phyloP scores from a whole-genome alignment of 1,140 invertebrate genomes.

The Polypedilum vanderplanki region DNA sequence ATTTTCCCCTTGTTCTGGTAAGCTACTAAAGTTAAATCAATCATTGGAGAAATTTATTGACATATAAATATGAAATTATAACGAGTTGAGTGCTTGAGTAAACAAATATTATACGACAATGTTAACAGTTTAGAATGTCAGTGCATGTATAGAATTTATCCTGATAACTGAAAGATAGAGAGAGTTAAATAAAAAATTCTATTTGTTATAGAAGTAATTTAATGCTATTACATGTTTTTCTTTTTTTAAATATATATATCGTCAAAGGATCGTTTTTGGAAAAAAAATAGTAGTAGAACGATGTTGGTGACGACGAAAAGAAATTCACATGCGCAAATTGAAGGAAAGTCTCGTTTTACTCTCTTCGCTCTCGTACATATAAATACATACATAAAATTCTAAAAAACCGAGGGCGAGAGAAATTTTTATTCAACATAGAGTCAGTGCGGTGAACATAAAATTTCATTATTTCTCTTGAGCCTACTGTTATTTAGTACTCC shows the following conservation, averaged over 20 bases:
- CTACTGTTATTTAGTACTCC: neutral
- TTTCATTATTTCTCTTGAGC: neutral
- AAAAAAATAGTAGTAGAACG: neutral
- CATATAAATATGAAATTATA: too few species aligned
- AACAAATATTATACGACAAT: too few species aligned
- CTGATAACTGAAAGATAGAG: too few species aligned
- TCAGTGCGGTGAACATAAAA: constrained; percentile 11
- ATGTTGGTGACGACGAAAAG: neutral
- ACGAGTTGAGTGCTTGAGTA: too few species aligned
- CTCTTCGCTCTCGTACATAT: neutral
- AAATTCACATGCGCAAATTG: constrained; percentile 3
- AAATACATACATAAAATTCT: neutral
- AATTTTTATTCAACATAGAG: constrained; percentile 19
- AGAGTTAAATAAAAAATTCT: too few species aligned
- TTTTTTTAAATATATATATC: neutral
- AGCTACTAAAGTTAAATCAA: too few species aligned
- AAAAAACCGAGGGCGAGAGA: constrained; percentile 10
- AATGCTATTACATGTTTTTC: too few species aligned
- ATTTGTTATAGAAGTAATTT: too few species aligned
- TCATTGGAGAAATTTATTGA: too few species aligned
- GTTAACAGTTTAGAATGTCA: too few species aligned
- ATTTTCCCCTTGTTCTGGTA: too few species aligned
- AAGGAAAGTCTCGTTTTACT: constrained; percentile 8
- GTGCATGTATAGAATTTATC: too few species aligned
- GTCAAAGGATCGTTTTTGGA: neutral